A percentile compares a stretch with the other conserved stretches of the same genome.
These are phyloP conservation scores for Apostichopus japonicus DNA, from an alignment of 35 echinoderm and acorn worm genomes.

Conservation along the genomic window DNA sequence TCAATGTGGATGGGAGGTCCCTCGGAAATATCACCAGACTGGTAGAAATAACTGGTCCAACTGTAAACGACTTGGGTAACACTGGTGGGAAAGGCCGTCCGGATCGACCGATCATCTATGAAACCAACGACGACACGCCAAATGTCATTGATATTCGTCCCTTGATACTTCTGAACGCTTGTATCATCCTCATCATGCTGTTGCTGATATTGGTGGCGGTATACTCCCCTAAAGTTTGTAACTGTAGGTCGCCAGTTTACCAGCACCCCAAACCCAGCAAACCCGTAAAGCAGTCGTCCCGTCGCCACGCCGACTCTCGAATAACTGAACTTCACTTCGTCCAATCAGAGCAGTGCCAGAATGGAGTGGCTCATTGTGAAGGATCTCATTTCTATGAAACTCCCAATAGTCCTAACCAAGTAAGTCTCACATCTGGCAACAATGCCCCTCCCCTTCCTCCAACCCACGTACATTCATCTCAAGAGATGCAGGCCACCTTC, in stretches of 20 bases:
- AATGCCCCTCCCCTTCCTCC: slow-evolving; percentile 15
- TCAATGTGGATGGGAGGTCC: slow-evolving; percentile 42
- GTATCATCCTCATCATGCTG: slow-evolving; percentile 35
- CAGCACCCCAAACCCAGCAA: neutral
- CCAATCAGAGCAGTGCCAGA: slow-evolving; percentile 58
- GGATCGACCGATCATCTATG: slow-evolving; percentile 10
- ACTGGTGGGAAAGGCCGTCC: neutral
- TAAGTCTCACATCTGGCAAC: neutral
- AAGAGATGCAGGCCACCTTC: slow-evolving; percentile 54
- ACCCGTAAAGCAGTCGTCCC: neutral
- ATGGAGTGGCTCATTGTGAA: slow-evolving; percentile 55
- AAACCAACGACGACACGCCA: neutral
- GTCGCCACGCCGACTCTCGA: slow-evolving; percentile 41
- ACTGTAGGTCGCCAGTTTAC: slow-evolving; percentile 20
- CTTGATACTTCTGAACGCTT: slow-evolving; percentile 25
- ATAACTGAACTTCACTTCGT: slow-evolving; percentile 60
- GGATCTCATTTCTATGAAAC: slow-evolving; percentile 53
- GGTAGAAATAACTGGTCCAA: slow-evolving; percentile 18
- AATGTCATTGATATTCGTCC: slow-evolving; percentile 42
- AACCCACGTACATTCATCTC: slow-evolving; percentile 16
- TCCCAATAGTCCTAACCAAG: slow-evolving; percentile 17
- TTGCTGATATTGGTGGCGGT: slow-evolving; percentile 45
- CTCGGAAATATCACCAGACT: slow-evolving; percentile 51
- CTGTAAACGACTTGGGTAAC: neutral
- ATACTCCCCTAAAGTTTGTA: slow-evolving; percentile 39